Base-by-base conservation (phyloP, 2,888 invertebrate genomes). In the Diadromus collaris region DNA sequence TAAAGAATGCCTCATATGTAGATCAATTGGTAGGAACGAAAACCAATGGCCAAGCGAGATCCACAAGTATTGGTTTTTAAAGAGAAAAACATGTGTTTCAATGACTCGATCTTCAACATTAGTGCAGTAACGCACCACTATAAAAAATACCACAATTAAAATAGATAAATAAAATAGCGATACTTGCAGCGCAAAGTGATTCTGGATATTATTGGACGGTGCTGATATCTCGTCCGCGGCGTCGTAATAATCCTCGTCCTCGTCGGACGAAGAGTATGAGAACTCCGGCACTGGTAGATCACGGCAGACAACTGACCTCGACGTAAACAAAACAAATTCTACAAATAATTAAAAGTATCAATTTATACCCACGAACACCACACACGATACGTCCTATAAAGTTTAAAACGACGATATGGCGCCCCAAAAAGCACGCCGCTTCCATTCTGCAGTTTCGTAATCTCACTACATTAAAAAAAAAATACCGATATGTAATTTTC, bases 261-360 rank as follows among this genome's bases (percentile, higher is more conserved):
- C 97, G 90, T 99, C 99, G 38, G 98, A 98, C 88, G 98, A 98
- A n/a, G 98, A 99, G 91, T 98, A 99, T 0, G 98, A 98, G 78
- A 96, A 97, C 88, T 96, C 97, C 58, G 98, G 98, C 29, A 97
- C 96, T 76, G 94, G 93, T 77, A 95, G 92, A 75, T 94, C 93
- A 91, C 94, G 93, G 77, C 93, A 92, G 82, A 84, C 83, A 81
- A 87, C 84, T 85, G 65, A 80, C 21, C 21, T 21, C 32, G n/a
- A 46, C 21, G 48, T 13, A 10, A 44, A 44, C 21, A 51, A 51
- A 51, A 51, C 19, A 51, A 51, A 24, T 1, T 2, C 2, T 5
- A 13, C 2, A 21, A 5, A 51, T 5, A 51, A 24, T 24, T 51
- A 24, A 51, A 24, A 51, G 51, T 9, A 21, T 21, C 5, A 51